phyloP scores from a whole-genome alignment of 2,888 invertebrate species.

The Calliscelio sp. region DNA sequence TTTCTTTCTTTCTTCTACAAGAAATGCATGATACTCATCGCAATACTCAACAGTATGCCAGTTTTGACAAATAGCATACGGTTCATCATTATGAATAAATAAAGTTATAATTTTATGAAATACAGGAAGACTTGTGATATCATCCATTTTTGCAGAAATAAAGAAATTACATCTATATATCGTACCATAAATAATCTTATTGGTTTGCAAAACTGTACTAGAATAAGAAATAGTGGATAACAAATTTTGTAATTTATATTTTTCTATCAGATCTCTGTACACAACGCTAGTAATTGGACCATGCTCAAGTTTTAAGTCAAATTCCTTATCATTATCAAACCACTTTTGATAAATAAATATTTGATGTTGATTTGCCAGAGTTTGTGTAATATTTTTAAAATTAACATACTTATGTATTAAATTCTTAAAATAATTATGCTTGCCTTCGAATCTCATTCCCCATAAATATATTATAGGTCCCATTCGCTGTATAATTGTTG shows the following conservation, averaged over 20 bases:
- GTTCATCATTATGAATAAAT: slow-evolving; percentile 1
- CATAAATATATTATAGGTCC: slow-evolving; percentile 21
- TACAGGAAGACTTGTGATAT: slow-evolving; percentile 9
- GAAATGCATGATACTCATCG: slow-evolving; percentile 13
- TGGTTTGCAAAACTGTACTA: too few relatives aligned
- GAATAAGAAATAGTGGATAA: too few relatives aligned
- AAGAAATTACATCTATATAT: neutral
- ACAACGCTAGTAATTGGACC: neutral
- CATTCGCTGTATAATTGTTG: neutral
- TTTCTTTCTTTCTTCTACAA: neutral
- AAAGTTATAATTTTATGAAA: neutral
- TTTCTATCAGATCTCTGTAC: neutral
- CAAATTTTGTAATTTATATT: slow-evolving; percentile 8
- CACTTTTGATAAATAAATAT: slow-evolving; percentile 28
- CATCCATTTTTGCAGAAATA: neutral
- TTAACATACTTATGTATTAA: slow-evolving; percentile 7
- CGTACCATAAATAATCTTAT: too few relatives aligned
- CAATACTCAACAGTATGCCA: slow-evolving; percentile 3
- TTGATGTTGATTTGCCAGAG: slow-evolving; percentile 32
- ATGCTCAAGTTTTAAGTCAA: neutral
- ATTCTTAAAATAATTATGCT: slow-evolving; percentile 35
- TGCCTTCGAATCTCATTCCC: neutral
- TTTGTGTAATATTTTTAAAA: slow-evolving; percentile 22
- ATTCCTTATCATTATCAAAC: slow-evolving; percentile 7
- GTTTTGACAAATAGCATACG: slow-evolving; percentile 18